Base-by-base conservation (phyloP, 2,797 vertebrate genomes). In the Gobio occitaniae region DNA sequence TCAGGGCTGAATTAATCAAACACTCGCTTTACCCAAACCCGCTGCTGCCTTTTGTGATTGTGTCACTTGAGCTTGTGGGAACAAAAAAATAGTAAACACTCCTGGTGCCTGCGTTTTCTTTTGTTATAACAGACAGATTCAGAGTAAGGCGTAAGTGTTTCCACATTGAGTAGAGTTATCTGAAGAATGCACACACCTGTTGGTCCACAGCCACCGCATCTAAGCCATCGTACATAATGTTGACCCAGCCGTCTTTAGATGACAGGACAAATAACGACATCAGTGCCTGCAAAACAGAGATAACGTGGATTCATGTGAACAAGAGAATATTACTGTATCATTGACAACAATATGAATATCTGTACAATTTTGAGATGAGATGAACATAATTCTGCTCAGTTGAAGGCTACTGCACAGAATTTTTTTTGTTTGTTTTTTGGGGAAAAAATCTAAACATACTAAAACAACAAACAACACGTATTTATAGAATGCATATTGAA, bases 221-320 rank as follows among this genome's bases (percentile, higher is more conserved):
- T 90, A 99, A 94, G 32, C 97, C 97, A 0, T 98, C 96, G 0
- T 98, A 99, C 97, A 98, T 99, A 93, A 98, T 98, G 95, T 96
- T 98, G 91, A 99, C 98, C 98, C 98, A 98, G 86, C 97, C 97
- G 0, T 99, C 97, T 93, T 99, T 99, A 91, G 97, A 99, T 0
- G 97, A 99, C 80, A 99, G 95, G 87, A 99, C 98, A 77, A 99
- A 98, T 87, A 99, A 94, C 3, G 98, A 98, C 97, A 99, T 99
- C 92, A 99, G 95, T 3, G 97, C 98, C 98, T 95, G 90, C 29
- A 48, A 65, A 21, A 2, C 3, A 79, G 6, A 72, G 32, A 52
- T 41, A n/a, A 65, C 82, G 12, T 32, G 86, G 25, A 88, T 13
- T 10, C 52, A 52, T 15, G 54, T 54, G n/a, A 38, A 80, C 16